Conservation (phyloP, 2,888 invertebrate genomes). For the Nomada fabriciana region DNA sequence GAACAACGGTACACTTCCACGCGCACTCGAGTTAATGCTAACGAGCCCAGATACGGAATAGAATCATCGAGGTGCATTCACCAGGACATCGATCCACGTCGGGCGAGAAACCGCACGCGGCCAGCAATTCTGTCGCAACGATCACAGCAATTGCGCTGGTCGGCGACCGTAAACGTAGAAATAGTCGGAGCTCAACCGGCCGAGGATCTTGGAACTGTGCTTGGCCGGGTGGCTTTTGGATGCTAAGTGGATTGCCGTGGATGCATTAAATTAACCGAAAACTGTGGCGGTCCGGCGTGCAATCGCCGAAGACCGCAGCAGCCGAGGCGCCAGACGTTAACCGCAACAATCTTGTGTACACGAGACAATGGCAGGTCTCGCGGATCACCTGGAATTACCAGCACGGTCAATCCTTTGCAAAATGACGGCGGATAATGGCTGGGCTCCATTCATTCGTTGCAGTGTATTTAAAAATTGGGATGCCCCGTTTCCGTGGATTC, state of each 20-base stretch:
- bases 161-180: slow-evolving; percentile 15
- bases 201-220: background rate
- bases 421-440: slow-evolving; percentile 1
- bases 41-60: background rate
- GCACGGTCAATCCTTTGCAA: slow-evolving; percentile 56
- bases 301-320: slow-evolving; percentile 66
- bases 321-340: slow-evolving; percentile 64
- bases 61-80: background rate
- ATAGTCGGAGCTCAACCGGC: background rate
- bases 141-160: slow-evolving; percentile 20
- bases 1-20: background rate
- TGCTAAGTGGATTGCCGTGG: slow-evolving; percentile 65
- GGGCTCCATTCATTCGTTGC: too few species aligned
- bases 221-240: slow-evolving; percentile 29
- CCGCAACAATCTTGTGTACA: slow-evolving; percentile 71
- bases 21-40: background rate
- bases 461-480: too few species aligned
- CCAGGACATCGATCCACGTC: background rate
- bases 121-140: slow-evolving; percentile 14
- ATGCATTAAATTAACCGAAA: slow-evolving; percentile 70
- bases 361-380: slow-evolving; percentile 44
- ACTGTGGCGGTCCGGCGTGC: slow-evolving; percentile 50
- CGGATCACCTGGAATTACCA: slow-evolving; percentile 31
- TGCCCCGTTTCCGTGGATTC: too few species aligned
- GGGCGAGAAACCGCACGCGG: background rate